Base-by-base conservation (phyloP, 2,888 invertebrate genomes). In the Drosophila eohydei region DNA sequence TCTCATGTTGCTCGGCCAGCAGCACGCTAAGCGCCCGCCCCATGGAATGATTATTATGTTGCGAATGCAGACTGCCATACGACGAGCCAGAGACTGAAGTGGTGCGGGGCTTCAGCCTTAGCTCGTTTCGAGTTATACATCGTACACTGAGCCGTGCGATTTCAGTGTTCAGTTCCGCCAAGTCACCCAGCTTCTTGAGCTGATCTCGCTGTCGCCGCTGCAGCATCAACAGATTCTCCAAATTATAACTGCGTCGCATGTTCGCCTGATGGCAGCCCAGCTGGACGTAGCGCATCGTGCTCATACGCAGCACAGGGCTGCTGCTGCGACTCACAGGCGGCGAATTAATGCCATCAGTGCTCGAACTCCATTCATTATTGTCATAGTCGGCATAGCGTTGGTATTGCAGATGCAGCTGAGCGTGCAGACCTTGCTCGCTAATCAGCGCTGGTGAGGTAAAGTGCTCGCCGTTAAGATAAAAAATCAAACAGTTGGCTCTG, bases 381-480 rank as follows among this genome's bases (percentile, higher is more conserved):
- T 84, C 64, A n/a, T 79, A 78, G 59, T 83, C 64, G 8, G 78
- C 81, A 56, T 87, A 89, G 21, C 84, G 83, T 46, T 86, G 79
- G 55, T 91, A 92, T 58, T 88, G 89, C 52, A 88, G 59, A 34
- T 82, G 80, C 52, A 91, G 71, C 62, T 91, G 91, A 44, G 83
- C 78, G 5, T 89, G 80, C 54, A 92, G 60, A 0, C 89, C 83
- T 36, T 91, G 88, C 8, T 80, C 82, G 26, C 83, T 90, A 34
- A 93, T 87, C 55, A 89, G 80, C 70, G 94, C 94, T 46, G 95
- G 86, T 0, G 95, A 95, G 43, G 96, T 96, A 91, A 98, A 98
- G 89, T 95, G 97, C 4, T 97, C 97, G 41, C 97, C 97, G 74
- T 96, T 96, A 94, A 98, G 95, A 93, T 96, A 96, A 92, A 98